phyloP scores from a whole-genome alignment of 1,140 invertebrate genomes.

The Microvelia longipes region DNA sequence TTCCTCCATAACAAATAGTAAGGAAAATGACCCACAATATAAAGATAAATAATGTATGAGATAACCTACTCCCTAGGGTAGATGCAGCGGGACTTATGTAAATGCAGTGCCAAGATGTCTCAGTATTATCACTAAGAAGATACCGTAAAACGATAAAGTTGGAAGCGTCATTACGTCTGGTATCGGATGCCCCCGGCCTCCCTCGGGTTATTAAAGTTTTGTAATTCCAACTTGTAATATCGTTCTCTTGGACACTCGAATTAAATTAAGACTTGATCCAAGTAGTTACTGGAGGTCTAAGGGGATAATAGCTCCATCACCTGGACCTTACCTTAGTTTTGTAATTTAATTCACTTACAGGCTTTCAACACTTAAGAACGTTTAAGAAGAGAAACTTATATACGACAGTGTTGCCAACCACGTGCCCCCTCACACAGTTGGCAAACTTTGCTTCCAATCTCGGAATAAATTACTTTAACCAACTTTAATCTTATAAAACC shows the following conservation, averaged over 20 bases:
- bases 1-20: too few relatives aligned
- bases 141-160: background rate
- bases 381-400: background rate
- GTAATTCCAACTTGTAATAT: background rate
- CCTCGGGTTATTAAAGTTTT: background rate
- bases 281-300: background rate
- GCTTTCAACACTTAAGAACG: background rate
- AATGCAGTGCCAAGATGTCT: too few relatives aligned
- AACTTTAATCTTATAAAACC: too few relatives aligned
- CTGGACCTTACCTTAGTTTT: background rate
- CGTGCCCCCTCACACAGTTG: too few relatives aligned
- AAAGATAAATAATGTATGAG: too few relatives aligned
- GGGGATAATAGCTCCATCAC: background rate
- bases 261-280: background rate
- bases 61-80: too few relatives aligned
- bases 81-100: too few relatives aligned
- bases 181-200: background rate
- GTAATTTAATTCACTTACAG: background rate
- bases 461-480: too few relatives aligned
- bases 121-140: too few relatives aligned
- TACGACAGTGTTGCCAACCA: too few relatives aligned
- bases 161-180: background rate
- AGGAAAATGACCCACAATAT: too few relatives aligned
- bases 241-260: background rate
- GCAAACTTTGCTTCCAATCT: too few relatives aligned